phyloP scores from a whole-genome alignment of 1,140 invertebrate species.

The Eupristina koningsbergeri region DNA sequence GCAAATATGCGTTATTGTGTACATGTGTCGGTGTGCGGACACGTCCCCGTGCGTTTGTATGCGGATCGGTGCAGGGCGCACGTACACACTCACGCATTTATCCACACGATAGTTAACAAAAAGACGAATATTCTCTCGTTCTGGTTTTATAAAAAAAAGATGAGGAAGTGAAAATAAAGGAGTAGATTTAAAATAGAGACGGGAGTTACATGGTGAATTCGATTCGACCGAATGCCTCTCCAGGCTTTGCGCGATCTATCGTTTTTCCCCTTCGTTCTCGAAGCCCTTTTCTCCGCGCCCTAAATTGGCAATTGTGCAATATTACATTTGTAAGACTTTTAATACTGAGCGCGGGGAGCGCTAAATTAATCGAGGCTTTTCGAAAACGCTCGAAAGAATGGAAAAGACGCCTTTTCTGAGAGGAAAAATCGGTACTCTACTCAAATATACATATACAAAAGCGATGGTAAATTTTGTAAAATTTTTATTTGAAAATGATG shows the following conservation, averaged over 20 bases:
- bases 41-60: slow-evolving; percentile 23
- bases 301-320: slow-evolving; percentile 60
- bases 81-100: slow-evolving; percentile 61
- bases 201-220: slow-evolving; percentile 52
- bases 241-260: slow-evolving; percentile 21
- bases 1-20: slow-evolving; percentile 63
- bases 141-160: slow-evolving; percentile 61
- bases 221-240: slow-evolving; percentile 46
- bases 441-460: not conserved
- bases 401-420: slow-evolving; percentile 20
- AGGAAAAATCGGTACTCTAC: slow-evolving; percentile 17
- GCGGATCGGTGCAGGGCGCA: too few species aligned
- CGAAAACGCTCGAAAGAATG: slow-evolving; percentile 21
- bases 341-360: slow-evolving; percentile 36
- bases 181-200: slow-evolving; percentile 43
- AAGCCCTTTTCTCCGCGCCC: slow-evolving; percentile 40
- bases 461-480: not conserved
- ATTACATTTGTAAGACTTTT: slow-evolving; percentile 54
- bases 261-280: slow-evolving; percentile 39
- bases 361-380: slow-evolving; percentile 46
- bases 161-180: slow-evolving; percentile 42
- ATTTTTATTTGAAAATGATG: not conserved
- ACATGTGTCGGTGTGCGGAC: too few species aligned
- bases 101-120: slow-evolving; percentile 62
- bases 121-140: slow-evolving; percentile 62